Evolutionary conservation across 2,113 vertebrate genomes (phyloP).

Genomic region (Synodontis membranacea): DNA sequence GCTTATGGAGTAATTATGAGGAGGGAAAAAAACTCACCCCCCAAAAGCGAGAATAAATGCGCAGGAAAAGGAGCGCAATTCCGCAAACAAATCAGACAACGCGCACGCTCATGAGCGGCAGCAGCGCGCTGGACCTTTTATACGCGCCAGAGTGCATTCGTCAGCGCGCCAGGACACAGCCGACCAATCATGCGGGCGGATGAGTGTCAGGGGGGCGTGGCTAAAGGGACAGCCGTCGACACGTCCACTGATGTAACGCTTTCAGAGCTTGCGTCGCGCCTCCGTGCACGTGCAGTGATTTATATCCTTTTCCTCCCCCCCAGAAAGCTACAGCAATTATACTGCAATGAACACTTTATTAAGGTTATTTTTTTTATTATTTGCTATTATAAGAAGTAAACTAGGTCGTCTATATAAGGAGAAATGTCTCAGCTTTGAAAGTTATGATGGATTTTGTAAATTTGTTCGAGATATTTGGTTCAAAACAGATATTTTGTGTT

Average conservation of each 20-base stretch:
- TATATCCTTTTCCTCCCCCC: too few species aligned
- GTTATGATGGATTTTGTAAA: not conserved
- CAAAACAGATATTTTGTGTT: not conserved
- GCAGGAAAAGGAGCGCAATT: not conserved
- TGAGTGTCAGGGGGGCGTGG: not conserved
- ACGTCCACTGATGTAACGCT: not conserved
- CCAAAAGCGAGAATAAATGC: not conserved
- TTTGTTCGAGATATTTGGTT: not conserved
- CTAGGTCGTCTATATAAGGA: too few species aligned
- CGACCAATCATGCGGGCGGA: not conserved
- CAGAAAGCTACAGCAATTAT: not conserved
- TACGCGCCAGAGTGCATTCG: not conserved
- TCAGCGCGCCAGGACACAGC: not conserved
- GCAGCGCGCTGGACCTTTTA: not conserved
- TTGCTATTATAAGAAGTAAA: too few species aligned
- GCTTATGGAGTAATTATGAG: not conserved
- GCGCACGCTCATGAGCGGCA: not conserved
- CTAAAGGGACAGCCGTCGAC: rapidly evolving
- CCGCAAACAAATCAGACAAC: not conserved
- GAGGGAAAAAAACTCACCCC: not conserved
- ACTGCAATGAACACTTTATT: not conserved
- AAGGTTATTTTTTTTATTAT: not conserved
- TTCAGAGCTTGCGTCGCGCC: not conserved
- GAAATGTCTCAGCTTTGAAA: not conserved
- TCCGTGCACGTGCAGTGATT: not conserved